A percentile compares a stretch with the other conserved stretches of the same genome.
phyloP scores from a whole-genome alignment of 2,797 vertebrate species.

The Lateolabrax maculatus region DNA sequence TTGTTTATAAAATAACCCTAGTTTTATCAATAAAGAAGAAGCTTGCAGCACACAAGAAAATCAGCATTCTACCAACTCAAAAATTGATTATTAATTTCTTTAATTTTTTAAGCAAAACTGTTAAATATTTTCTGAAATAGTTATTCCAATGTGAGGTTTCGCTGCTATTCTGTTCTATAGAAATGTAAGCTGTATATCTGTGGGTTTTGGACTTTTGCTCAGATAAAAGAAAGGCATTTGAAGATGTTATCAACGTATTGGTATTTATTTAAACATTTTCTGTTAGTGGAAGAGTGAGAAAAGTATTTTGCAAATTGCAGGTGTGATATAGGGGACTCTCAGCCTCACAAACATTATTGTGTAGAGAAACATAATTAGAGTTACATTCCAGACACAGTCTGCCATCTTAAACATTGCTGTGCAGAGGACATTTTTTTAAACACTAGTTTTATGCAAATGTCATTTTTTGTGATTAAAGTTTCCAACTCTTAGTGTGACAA shows the following conservation, averaged over 20 bases:
- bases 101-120: not conserved
- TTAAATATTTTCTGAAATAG: not conserved
- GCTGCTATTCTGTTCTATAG: not conserved
- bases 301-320: no score
- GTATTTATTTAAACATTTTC: no score
- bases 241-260: no score
- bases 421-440: not conserved
- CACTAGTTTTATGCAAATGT: not conserved
- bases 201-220: not conserved
- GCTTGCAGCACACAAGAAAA: not conserved
- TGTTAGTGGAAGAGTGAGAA: no score
- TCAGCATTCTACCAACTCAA: not conserved
- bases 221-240: not conserved
- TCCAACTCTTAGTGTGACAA: not conserved
- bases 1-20: not conserved
- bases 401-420: no score
- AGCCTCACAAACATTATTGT: no score
- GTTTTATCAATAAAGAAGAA: not conserved
- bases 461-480: slow-evolving; percentile 8
- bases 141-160: not conserved
- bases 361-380: no score
- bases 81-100: no score
- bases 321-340: no score
- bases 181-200: not conserved
- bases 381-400: no score